A percentile compares a stretch with the other conserved stretches of the same genome.
phyloP scores from a whole-genome alignment of 2,113 vertebrate species.

The Platanista minor region DNA sequence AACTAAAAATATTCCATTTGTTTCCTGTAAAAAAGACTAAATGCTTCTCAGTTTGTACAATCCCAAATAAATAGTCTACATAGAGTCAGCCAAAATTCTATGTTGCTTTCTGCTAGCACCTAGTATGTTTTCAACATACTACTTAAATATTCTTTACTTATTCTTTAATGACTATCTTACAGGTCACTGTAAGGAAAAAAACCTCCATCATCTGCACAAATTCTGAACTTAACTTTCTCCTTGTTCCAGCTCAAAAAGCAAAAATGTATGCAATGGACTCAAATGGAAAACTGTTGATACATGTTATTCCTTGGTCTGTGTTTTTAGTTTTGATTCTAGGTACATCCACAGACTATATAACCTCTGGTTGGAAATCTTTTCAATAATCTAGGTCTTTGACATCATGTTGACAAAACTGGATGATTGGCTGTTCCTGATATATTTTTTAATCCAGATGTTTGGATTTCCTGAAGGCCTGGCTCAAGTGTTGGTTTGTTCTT shows the following conservation, averaged over 20 bases:
- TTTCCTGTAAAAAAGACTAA: neutral
- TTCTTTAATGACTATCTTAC: neutral
- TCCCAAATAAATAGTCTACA: neutral
- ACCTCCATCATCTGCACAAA: neutral
- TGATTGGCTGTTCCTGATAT: neutral
- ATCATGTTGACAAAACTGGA: constrained; percentile 24
- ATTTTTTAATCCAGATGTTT: constrained; percentile 42
- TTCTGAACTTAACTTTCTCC: neutral
- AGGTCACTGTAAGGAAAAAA: neutral
- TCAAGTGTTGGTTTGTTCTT: constrained; percentile 11
- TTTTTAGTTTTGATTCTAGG: neutral
- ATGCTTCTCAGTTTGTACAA: neutral
- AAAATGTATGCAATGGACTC: neutral
- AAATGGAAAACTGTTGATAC: neutral
- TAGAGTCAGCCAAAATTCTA: neutral
- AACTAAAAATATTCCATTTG: neutral
- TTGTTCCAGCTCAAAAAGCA: neutral
- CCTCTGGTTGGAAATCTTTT: constrained; percentile 7
- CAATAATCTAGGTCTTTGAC: neutral
- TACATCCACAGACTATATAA: neutral
- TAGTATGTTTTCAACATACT: neutral
- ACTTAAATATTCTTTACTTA: neutral
- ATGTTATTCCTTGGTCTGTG: neutral
- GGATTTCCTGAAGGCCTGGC: neutral
- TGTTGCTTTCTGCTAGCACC: neutral